Base-by-base conservation (phyloP, 2,113 vertebrate genomes). In the Rafetus swinhoei region DNA sequence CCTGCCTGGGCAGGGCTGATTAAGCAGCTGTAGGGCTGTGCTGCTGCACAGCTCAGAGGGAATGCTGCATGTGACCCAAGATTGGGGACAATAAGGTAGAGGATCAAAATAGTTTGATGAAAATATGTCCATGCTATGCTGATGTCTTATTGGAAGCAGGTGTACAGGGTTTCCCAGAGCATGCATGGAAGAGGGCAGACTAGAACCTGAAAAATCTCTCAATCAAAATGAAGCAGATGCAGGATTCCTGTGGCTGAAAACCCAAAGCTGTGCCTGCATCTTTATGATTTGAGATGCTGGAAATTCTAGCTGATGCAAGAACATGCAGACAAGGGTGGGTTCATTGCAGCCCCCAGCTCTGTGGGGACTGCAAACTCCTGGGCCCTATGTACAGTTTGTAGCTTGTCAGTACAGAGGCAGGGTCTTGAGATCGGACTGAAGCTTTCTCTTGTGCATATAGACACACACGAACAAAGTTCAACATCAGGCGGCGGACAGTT, bases 131-230 rank as follows among this genome's bases (percentile, higher is more conserved):
- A 77, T 32, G 52, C 65, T 32, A 18, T 53, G 79, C 25, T 60
- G 21, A 39, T 0, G 14, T 65, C 81, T 74, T 45, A n/a, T 16
- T 89, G 83, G 93, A 84, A 94, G 69, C 85, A 95, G 88, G n/a
- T 7, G 8, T 35, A 86, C 89, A 84, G 74, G 56, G 72, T 22
- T 14, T 59, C 9, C 81, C 65, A 85, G 90, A 59, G 50, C 88
- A 81, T 52, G 88, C 35, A 1, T 9, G 76, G 95, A 85, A 80
- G 69, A 72, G 0, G 2, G 86, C 80, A 84, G 90, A 52, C 59
- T 16, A 95, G 57, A 82, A 79, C 32, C 24, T 82, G 76, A 50
- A 72, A 74, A 81, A 18, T 52, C 0, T 2, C 56, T 62, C 87
- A 79, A 25, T 86, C 24, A 53, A 79, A 76, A 74, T 62, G 27